phyloP scores from a whole-genome alignment of 2,113 vertebrate genomes.

The Gymnarchus niloticus region DNA sequence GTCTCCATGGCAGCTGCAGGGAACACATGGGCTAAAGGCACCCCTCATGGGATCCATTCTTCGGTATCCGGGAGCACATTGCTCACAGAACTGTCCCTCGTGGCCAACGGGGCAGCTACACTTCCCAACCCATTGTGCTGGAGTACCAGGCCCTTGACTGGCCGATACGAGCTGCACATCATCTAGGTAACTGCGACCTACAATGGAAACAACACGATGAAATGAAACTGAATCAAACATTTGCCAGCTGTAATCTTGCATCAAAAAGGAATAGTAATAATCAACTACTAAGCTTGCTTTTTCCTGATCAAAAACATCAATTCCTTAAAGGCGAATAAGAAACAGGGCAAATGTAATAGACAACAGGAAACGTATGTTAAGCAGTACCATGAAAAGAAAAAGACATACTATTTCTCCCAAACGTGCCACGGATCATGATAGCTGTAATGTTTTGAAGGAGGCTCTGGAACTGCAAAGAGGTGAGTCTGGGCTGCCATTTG shows the following conservation, averaged over 20 bases:
- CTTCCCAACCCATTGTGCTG: constrained; percentile 74
- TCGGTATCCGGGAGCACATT: constrained; percentile 71
- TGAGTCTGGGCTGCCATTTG: constrained; percentile 78
- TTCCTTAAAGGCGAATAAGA: background rate
- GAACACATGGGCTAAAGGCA: constrained; percentile 69
- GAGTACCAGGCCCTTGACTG: constrained; percentile 45
- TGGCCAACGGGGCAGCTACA: constrained; percentile 71
- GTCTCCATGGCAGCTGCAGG: constrained; percentile 75
- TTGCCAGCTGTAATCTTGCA: background rate
- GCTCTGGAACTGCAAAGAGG: constrained; percentile 68
- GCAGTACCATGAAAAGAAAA: background rate
- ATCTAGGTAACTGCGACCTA: constrained; percentile 85
- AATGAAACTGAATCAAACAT: background rate
- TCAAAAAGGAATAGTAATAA: background rate
- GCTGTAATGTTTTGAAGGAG: constrained; percentile 82
- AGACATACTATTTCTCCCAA: constrained; percentile 74
- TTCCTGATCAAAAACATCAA: background rate
- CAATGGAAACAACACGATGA: background rate
- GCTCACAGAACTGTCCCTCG: constrained; percentile 75
- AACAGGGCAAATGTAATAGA: background rate
- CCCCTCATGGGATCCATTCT: constrained; percentile 54
- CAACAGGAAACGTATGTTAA: background rate
- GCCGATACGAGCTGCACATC: constrained; percentile 75
- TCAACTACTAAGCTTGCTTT: background rate
- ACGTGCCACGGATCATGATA: constrained; percentile 79